These are phyloP conservation scores for Drosophila ezoana DNA, from an alignment of 2,888 invertebrate species.

Conservation along the genomic window DNA sequence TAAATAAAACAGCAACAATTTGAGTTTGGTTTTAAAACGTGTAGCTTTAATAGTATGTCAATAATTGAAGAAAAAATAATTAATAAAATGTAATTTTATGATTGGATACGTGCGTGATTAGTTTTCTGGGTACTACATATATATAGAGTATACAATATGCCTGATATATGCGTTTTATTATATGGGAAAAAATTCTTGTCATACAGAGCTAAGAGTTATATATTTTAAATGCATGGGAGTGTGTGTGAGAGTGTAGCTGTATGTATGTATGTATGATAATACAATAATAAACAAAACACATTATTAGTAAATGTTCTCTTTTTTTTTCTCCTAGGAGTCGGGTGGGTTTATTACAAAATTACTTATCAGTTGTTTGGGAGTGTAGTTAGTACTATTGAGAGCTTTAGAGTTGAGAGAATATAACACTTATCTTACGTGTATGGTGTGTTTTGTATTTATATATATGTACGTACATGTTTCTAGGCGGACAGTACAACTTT, in stretches of 20 bases:
- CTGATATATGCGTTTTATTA: slow-evolving; percentile 36
- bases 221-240: slow-evolving; percentile 40
- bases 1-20: slow-evolving; percentile 78
- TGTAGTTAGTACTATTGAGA: slow-evolving; percentile 47
- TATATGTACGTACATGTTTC: slow-evolving; percentile 19
- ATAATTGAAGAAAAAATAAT: slow-evolving; percentile 27
- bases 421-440: slow-evolving; percentile 59
- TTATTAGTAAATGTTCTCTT: slow-evolving; percentile 47
- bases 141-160: slow-evolving; percentile 53
- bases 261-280: slow-evolving; percentile 33
- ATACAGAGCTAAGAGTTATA: slow-evolving; percentile 64
- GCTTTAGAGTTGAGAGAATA: slow-evolving; percentile 27
- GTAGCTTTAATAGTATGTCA: slow-evolving; percentile 73
- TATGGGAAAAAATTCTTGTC: slow-evolving; percentile 23
- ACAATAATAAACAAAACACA: slow-evolving; percentile 51
- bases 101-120: slow-evolving; percentile 66
- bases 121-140: slow-evolving; percentile 45
- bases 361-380: slow-evolving; percentile 29
- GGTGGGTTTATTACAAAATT: slow-evolving; percentile 32
- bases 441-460: slow-evolving; percentile 13
- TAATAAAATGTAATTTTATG: slow-evolving; percentile 58
- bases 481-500: slow-evolving; percentile 39
- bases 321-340: slow-evolving; percentile 4
- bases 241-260: slow-evolving; percentile 9
- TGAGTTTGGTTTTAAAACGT: slow-evolving; percentile 66